Evolutionary conservation across 2,888 invertebrate genomes (phyloP).

Genomic region (Hyalella azteca): DNA sequence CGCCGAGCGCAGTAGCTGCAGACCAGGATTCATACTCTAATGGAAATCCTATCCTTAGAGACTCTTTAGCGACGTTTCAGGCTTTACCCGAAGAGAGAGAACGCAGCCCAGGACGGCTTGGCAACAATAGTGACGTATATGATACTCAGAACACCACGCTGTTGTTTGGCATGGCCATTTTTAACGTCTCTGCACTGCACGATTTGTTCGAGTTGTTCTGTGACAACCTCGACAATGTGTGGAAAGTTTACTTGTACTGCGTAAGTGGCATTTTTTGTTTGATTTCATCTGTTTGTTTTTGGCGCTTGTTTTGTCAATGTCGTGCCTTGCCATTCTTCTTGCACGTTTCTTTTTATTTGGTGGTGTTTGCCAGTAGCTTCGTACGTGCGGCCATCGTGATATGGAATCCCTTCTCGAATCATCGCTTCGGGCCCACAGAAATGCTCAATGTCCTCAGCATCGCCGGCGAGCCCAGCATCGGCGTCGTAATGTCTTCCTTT

Average conservation of each 20-base stretch:
- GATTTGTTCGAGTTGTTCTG: constrained; percentile 7
- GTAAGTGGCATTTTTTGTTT: constrained; percentile 9
- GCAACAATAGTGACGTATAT: constrained; percentile 1
- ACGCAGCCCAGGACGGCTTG: background rate
- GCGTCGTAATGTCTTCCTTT: constrained; percentile 30
- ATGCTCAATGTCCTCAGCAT: background rate
- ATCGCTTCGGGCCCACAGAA: background rate
- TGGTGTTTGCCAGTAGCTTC: constrained; percentile 23
- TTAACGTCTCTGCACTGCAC: background rate
- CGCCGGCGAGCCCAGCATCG: constrained; percentile 24
- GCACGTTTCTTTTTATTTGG: constrained; percentile 30
- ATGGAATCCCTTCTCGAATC: constrained; percentile 17
- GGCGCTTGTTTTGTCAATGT: constrained; percentile 18
- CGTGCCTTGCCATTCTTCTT: background rate
- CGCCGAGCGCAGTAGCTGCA: background rate
- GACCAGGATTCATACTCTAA: background rate
- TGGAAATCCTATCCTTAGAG: background rate
- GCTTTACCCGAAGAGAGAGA: background rate
- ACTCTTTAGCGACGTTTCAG: background rate
- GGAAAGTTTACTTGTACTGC: background rate
- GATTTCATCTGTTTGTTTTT: background rate
- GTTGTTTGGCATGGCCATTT: background rate
- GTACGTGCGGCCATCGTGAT: constrained; percentile 17
- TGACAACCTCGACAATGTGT: constrained; percentile 20
- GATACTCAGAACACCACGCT: background rate